These are phyloP conservation scores for Triplophysa tibetana DNA, from an alignment of 2,113 vertebrate genomes.

Conservation along the genomic window DNA sequence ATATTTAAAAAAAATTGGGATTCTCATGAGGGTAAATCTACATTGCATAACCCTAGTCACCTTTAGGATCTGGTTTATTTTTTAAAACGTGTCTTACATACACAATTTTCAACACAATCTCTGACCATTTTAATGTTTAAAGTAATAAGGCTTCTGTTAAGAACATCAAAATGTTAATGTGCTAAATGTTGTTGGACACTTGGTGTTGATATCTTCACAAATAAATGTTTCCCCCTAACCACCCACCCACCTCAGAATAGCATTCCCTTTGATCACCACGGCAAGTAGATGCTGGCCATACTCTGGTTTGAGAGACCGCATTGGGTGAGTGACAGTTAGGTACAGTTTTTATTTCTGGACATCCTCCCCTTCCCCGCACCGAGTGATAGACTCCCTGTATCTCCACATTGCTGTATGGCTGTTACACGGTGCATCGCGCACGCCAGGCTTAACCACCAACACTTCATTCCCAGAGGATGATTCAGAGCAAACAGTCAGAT, in stretches of 20 bases:
- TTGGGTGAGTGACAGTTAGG: slow-evolving; percentile 92
- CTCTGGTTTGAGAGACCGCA: slow-evolving; percentile 83
- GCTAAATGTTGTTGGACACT: background rate
- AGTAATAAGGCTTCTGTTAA: background rate
- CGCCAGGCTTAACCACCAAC: slow-evolving; percentile 4
- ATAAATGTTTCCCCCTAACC: slow-evolving; percentile 77
- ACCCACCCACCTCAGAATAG: slow-evolving; percentile 90
- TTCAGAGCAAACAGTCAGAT: background rate
- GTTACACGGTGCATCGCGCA: slow-evolving; percentile 8
- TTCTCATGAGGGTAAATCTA: too few species aligned
- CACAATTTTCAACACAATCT: background rate
- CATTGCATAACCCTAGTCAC: slow-evolving; percentile 3
- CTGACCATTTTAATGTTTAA: background rate
- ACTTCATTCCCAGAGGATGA: slow-evolving; percentile 5
- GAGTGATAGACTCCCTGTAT: slow-evolving; percentile 19
- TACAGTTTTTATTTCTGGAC: slow-evolving; percentile 58
- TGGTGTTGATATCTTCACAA: slow-evolving; percentile 65
- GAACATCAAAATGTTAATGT: slow-evolving; percentile 14
- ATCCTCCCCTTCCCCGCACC: slow-evolving; percentile 31
- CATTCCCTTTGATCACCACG: slow-evolving; percentile 96
- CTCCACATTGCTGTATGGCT: slow-evolving; percentile 26
- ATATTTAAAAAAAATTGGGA: too few species aligned
- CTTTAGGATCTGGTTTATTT: background rate
- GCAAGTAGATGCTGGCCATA: slow-evolving; percentile 91
- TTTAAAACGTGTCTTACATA: slow-evolving; percentile 1